A percentile compares a stretch with the other conserved stretches of the same genome.
Evolutionary conservation across 2,797 vertebrate species (phyloP).

Genomic region (Capromys pilorides): DNA sequence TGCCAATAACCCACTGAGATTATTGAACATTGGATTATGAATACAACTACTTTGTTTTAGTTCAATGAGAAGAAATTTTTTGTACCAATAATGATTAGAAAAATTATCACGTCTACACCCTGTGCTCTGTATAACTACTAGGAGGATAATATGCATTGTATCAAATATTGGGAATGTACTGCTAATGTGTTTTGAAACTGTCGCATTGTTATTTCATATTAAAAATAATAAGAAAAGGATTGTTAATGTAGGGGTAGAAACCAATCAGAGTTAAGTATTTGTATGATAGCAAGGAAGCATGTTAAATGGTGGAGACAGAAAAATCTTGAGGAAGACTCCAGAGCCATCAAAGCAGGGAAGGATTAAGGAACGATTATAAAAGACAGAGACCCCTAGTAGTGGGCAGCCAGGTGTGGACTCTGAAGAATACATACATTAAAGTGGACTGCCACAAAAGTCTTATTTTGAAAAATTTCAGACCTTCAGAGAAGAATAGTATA

Average conservation of each 20-base stretch:
- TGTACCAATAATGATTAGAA: too few relatives aligned
- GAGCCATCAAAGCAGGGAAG: not conserved
- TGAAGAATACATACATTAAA: not conserved
- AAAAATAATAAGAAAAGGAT: too few relatives aligned
- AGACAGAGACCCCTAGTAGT: not conserved
- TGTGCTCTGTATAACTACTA: too few relatives aligned
- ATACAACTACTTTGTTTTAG: too few relatives aligned
- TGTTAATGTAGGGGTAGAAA: not conserved
- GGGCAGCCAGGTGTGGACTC: not conserved
- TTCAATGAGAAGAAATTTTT: too few relatives aligned
- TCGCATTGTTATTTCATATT: too few relatives aligned
- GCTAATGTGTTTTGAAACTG: too few relatives aligned
- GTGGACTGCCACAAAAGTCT: not conserved
- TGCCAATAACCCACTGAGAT: too few relatives aligned
- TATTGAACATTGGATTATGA: too few relatives aligned
- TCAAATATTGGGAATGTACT: too few relatives aligned
- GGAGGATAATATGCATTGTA: too few relatives aligned
- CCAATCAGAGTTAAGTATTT: not conserved
- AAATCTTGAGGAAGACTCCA: not conserved
- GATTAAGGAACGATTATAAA: not conserved
- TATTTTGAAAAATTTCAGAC: conserved; percentile 28
- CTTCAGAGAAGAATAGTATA: not conserved
- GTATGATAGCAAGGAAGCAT: not conserved
- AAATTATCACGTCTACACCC: too few relatives aligned
- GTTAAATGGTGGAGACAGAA: conserved; percentile 5